phyloP scores from a whole-genome alignment of 2,113 vertebrate genomes.

The Ceyx melanurus region DNA sequence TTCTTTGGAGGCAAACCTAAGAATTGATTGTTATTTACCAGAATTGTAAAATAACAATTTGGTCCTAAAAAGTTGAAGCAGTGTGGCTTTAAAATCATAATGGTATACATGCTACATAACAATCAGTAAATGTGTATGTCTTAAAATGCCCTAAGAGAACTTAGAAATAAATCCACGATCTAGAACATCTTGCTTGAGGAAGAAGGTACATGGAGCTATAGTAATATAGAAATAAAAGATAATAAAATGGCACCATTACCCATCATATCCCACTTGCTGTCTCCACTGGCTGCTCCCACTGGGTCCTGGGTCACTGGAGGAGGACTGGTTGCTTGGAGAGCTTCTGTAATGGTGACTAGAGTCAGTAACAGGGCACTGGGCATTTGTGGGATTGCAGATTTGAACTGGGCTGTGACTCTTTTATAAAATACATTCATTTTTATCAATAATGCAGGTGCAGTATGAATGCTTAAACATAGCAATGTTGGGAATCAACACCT shows the following conservation, averaged over 20 bases:
- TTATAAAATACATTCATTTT: neutral
- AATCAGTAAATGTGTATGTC: neutral
- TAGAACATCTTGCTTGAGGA: neutral
- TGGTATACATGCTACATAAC: neutral
- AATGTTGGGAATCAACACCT: neutral
- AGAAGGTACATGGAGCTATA: neutral
- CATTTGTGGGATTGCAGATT: slow-evolving; percentile 62
- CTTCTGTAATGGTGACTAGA: slow-evolving; percentile 84
- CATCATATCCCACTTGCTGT: slow-evolving; percentile 89
- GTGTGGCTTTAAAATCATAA: neutral
- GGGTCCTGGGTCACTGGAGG: slow-evolving; percentile 94
- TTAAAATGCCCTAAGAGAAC: neutral
- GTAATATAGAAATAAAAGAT: neutral
- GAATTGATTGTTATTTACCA: neutral
- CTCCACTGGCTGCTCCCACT: slow-evolving; percentile 89
- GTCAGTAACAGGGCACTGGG: slow-evolving; percentile 71
- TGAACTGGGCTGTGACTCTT: slow-evolving; percentile 39
- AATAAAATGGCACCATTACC: slow-evolving; percentile 72
- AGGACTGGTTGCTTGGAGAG: slow-evolving; percentile 97
- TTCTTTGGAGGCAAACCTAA: neutral
- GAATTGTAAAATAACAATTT: neutral
- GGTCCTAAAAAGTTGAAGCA: neutral
- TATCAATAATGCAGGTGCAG: neutral
- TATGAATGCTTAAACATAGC: neutral
- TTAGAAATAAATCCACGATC: neutral